phyloP scores from a whole-genome alignment of 1,140 invertebrate genomes.

The Plectus sambesii region DNA sequence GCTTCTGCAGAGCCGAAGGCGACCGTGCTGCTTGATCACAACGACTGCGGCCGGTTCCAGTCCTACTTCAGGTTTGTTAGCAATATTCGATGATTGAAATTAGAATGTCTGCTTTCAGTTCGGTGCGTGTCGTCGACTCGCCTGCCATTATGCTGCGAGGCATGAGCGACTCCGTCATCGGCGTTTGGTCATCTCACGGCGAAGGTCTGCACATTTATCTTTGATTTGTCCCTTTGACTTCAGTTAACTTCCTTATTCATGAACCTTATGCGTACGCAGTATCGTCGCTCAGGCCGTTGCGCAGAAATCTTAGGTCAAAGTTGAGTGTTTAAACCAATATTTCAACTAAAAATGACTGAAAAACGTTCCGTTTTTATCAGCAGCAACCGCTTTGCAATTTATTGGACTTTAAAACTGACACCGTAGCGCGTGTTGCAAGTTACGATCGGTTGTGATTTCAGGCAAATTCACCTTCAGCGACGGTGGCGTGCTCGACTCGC shows the following conservation, averaged over 20 bases:
- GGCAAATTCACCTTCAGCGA: conserved; percentile 54
- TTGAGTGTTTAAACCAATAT: too few relatives aligned
- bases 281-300: too few relatives aligned
- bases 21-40: conserved; percentile 67
- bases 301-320: too few relatives aligned
- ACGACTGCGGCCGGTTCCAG: conserved; percentile 76
- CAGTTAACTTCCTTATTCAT: background rate
- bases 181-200: conserved; percentile 92
- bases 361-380: too few relatives aligned
- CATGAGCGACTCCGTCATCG: conserved; percentile 70
- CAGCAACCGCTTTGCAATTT: too few relatives aligned
- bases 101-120: too few relatives aligned
- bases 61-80: conserved; percentile 64
- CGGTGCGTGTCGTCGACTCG: conserved; percentile 62
- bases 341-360: too few relatives aligned
- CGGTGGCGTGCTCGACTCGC: conserved; percentile 50
- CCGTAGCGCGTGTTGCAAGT: conserved; percentile 2
- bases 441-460: conserved; percentile 32
- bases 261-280: too few relatives aligned
- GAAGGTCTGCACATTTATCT: conserved; percentile 58
- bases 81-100: too few relatives aligned
- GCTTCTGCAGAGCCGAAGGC: conserved; percentile 43
- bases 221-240: background rate
- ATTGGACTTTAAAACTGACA: conserved; percentile 1
- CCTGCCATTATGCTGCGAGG: conserved; percentile 70